A percentile compares a stretch with the other conserved stretches of the same genome.
Evolutionary conservation across 2,888 invertebrate species (phyloP).

Genomic region (Heliconius ethilla): DNA sequence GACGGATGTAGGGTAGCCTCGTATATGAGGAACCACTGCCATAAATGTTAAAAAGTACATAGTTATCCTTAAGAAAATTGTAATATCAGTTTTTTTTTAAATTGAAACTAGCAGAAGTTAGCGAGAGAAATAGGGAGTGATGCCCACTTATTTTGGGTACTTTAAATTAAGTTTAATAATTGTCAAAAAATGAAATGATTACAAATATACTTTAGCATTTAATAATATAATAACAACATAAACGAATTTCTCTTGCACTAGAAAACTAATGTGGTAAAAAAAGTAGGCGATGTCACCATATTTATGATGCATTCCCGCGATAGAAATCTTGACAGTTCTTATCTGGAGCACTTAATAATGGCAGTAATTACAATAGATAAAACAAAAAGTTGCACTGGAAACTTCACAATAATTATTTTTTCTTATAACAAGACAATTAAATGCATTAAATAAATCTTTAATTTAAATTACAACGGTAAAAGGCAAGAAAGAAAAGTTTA

Average conservation of each 20-base stretch:
- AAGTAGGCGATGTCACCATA: conserved; percentile 14
- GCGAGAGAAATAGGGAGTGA: too few species aligned
- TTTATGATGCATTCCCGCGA: conserved; percentile 20
- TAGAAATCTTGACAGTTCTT: conserved; percentile 32
- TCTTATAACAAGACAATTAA: background rate
- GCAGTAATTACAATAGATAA: conserved; percentile 34
- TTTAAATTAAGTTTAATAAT: too few species aligned
- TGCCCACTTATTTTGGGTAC: too few species aligned
- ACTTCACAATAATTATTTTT: conserved; percentile 12
- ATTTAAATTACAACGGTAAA: conserved; percentile 5
- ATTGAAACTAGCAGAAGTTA: too few species aligned
- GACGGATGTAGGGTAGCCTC: too few species aligned
- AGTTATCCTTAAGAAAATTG: background rate
- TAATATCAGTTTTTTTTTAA: too few species aligned
- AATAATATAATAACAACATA: background rate
- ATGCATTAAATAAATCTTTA: conserved; percentile 5
- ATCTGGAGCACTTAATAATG: conserved; percentile 24
- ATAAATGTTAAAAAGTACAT: background rate
- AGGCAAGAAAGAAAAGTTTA: background rate
- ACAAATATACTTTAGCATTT: background rate
- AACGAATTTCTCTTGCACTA: background rate
- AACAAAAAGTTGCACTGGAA: conserved; percentile 34
- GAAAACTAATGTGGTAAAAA: background rate
- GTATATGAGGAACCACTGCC: background rate
- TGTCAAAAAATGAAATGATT: too few species aligned